Evolutionary conservation across 2,113 vertebrate species (phyloP).

Genomic region (Carollia perspicillata): DNA sequence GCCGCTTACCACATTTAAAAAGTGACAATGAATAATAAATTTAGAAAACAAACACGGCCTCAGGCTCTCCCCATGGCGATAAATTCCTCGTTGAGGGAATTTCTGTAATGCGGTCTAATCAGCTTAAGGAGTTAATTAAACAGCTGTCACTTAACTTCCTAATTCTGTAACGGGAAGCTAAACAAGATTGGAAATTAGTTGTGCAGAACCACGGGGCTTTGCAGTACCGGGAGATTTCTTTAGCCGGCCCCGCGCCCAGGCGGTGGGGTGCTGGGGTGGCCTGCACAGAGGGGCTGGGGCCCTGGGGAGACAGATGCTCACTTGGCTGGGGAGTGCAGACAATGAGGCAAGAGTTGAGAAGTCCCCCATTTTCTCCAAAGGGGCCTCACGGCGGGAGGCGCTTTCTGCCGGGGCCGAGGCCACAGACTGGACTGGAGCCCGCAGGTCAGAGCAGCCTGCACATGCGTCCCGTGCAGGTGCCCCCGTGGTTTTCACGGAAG

Average conservation of each 20-base stretch:
- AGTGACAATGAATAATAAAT: background rate
- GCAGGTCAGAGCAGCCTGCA: rapidly evolving
- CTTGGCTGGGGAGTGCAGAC: rapidly evolving
- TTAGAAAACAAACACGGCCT: conserved; percentile 43
- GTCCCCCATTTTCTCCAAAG: background rate
- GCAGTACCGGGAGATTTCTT: conserved; percentile 39
- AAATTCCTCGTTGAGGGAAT: conserved; percentile 78
- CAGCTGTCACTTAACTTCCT: conserved; percentile 84
- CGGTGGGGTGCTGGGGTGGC: rapidly evolving
- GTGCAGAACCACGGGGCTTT: conserved; percentile 60
- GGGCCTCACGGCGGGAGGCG: background rate
- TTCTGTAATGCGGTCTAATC: conserved; percentile 81
- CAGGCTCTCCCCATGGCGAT: conserved; percentile 71
- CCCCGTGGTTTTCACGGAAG: background rate
- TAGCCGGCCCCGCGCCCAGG: background rate
- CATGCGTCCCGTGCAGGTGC: too few relatives aligned
- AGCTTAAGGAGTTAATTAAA: conserved; percentile 87
- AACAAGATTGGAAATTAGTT: conserved; percentile 80
- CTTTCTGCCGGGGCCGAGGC: background rate
- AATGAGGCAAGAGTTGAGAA: rapidly evolving
- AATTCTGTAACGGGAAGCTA: conserved; percentile 80
- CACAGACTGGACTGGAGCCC: rapidly evolving
- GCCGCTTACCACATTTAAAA: conserved; percentile 72
- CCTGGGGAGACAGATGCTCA: background rate
- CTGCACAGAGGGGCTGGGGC: background rate